These are phyloP conservation scores for Petrolisthes cinctipes DNA, from an alignment of 2,888 invertebrate genomes.

Conservation along the genomic window DNA sequence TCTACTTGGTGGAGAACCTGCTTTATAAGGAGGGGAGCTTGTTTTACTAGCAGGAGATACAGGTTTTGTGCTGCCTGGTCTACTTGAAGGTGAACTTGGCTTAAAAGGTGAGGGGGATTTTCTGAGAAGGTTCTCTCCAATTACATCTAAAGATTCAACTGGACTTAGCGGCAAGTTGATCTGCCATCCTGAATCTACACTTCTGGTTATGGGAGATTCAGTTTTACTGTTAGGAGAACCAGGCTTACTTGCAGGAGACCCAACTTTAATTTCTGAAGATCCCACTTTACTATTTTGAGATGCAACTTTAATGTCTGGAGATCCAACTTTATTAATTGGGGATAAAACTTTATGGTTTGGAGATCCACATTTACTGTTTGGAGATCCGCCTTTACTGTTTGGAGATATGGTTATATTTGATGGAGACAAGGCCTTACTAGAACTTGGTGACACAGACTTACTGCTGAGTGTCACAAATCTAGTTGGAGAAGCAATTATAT, in stretches of 20 bases:
- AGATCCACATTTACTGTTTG: slow-evolving; percentile 27
- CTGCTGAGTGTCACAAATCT: not conserved
- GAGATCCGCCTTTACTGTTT: slow-evolving; percentile 5
- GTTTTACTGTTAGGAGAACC: slow-evolving; percentile 16
- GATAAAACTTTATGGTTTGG: slow-evolving; percentile 32
- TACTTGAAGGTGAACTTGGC: slow-evolving; percentile 38
- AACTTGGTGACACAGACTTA: slow-evolving; percentile 12
- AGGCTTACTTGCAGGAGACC: slow-evolving; percentile 10
- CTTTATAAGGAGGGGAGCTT: slow-evolving; percentile 24
- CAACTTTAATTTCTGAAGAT: slow-evolving; percentile 10
- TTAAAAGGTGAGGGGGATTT: slow-evolving; percentile 18
- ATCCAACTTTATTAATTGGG: slow-evolving; percentile 1
- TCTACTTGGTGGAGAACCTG: slow-evolving; percentile 29
- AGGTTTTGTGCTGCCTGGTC: slow-evolving; percentile 9
- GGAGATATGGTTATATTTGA: slow-evolving; percentile 13
- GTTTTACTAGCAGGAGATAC: slow-evolving; percentile 23
- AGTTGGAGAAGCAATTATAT: not conserved
- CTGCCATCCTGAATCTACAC: slow-evolving; percentile 10
- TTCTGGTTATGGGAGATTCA: not conserved
- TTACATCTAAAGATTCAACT: not conserved
- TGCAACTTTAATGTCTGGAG: slow-evolving; percentile 9
- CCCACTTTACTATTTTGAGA: slow-evolving; percentile 19
- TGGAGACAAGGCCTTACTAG: slow-evolving; percentile 8
- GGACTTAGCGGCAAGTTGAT: not conserved
- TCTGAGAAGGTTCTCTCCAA: not conserved